phyloP scores from a whole-genome alignment of 2,113 vertebrate species.

The Tragelaphus imberbis region DNA sequence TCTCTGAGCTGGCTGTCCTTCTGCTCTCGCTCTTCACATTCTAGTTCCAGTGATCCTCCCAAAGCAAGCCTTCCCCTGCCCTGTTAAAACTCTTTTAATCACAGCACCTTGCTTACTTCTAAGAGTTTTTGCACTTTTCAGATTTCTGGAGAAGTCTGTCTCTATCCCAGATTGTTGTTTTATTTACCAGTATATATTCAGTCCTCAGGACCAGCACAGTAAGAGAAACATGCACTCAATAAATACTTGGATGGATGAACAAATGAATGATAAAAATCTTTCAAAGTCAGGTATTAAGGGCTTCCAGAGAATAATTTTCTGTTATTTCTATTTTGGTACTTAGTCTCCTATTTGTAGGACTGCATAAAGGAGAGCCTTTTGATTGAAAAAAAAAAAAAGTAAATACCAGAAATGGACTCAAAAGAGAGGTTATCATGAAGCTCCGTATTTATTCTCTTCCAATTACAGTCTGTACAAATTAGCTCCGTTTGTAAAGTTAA shows the following conservation, averaged over 20 bases:
- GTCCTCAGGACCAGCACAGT: neutral
- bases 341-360: neutral
- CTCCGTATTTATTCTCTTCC: constrained; percentile 62
- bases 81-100: neutral
- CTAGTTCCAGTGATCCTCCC: neutral
- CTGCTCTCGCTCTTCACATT: neutral
- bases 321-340: constrained; percentile 15
- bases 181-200: neutral
- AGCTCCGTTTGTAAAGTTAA: constrained; percentile 32
- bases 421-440: constrained; percentile 16
- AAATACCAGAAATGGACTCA: constrained; percentile 58
- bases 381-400: neutral
- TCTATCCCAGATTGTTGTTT: neutral
- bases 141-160: neutral
- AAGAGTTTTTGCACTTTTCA: neutral
- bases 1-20: neutral
- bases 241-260: neutral
- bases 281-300: neutral
- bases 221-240: neutral
- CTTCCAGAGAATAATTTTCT: constrained; percentile 26
- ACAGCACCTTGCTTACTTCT: neutral
- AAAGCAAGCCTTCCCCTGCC: neutral
- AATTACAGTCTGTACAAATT: constrained; percentile 61
- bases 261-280: neutral
- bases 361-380: constrained; percentile 5